Base-by-base conservation (phyloP, 2,888 invertebrate genomes). In the Lissonota sp. region DNA sequence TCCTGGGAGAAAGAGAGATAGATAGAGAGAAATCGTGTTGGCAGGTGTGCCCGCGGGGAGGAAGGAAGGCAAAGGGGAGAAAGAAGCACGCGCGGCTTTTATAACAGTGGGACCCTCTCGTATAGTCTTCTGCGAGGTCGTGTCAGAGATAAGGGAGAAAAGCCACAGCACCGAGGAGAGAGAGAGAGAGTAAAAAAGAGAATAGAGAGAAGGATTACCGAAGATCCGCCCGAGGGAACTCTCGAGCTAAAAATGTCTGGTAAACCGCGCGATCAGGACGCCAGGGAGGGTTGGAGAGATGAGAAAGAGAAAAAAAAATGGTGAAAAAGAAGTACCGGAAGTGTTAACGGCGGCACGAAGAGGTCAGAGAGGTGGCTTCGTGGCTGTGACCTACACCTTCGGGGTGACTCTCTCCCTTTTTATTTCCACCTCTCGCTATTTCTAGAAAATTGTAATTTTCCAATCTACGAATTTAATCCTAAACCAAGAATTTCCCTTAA, bases 301-400 rank as follows among this genome's bases (percentile, higher is more conserved):
- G 64, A 60, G 74, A 71, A 72, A 75, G 63, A 77, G 55, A 63
- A 75, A 64, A 44, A 49, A 42, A 55, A 42, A 58, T 37, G 70
- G 57, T 57, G 72, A 62, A 12, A 51, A 78, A 67, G 55, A 73
- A 78, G 72, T 67, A 80, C 83, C 83, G 84, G 83, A 83, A 80
- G 84, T 83, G 83, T 80, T 74, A 82, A 82, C 78, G 75, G 71
- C 78, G 70, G 75, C 78, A 71, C 51, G 62, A 53, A 72, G 83
- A 75, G 90, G 87, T 90, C 87, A 86, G 79, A 88, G 89, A 88
- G 90, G 87, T 90, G 86, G 87, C 84, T 86, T 86, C 87, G 87
- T 88, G 88, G 83, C 84, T 87, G 84, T 88, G 89, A 88, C 89
- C 90, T 84, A 88, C 84, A 87, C 86, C 87, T 86, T 84, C 86